Evolutionary conservation across 2,888 invertebrate genomes (phyloP).

Genomic region (Taphrorychus bicolor): DNA sequence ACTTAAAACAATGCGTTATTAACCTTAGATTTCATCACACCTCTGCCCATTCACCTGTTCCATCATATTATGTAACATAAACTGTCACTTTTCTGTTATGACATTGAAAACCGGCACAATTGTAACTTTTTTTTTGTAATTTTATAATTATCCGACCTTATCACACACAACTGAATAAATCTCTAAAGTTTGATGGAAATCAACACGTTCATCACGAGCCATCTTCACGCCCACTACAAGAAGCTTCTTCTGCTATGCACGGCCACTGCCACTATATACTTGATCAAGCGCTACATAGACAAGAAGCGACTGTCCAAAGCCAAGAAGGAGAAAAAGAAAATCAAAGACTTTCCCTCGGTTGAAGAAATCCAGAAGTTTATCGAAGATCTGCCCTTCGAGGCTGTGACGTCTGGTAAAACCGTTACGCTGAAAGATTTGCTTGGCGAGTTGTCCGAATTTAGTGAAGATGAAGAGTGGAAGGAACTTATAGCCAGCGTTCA

Average conservation of each 20-base stretch:
- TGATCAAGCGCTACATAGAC: slow-evolving; percentile 35
- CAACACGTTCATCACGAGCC: slow-evolving; percentile 8
- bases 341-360: slow-evolving; percentile 49
- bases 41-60: too few species aligned
- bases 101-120: too few species aligned
- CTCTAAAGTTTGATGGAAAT: neutral
- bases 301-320: slow-evolving; percentile 31
- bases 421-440: slow-evolving; percentile 50
- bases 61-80: too few species aligned
- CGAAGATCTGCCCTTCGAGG: slow-evolving; percentile 51
- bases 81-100: too few species aligned
- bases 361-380: slow-evolving; percentile 52
- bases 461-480: slow-evolving; percentile 54
- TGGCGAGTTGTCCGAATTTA: slow-evolving; percentile 51
- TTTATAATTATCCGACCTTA: too few species aligned
- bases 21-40: too few species aligned
- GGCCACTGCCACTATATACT: slow-evolving; percentile 24
- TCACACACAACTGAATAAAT: too few species aligned
- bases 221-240: slow-evolving; percentile 33
- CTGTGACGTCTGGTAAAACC: slow-evolving; percentile 43
- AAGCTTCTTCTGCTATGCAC: slow-evolving; percentile 31
- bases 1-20: too few species aligned
- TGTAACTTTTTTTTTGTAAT: too few species aligned
- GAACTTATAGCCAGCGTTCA: slow-evolving; percentile 48
- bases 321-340: slow-evolving; percentile 40